Evolutionary conservation across 2,113 vertebrate species (phyloP).

Genomic region (Muntiacus muntjak): DNA sequence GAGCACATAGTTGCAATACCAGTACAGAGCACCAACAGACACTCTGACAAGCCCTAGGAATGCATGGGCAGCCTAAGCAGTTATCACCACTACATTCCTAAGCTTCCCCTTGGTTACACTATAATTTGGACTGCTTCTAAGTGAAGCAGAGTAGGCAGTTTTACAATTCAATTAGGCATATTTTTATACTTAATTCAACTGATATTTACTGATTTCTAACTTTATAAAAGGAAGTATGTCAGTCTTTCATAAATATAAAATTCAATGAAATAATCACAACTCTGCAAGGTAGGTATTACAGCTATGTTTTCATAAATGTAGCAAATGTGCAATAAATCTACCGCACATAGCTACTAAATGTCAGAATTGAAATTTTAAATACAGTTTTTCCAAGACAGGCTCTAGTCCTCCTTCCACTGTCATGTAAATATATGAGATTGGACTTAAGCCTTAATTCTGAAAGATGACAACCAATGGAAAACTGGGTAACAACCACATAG

Average conservation of each 20-base stretch:
- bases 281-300: neutral
- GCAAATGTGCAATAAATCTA: neutral
- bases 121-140: neutral
- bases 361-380: neutral
- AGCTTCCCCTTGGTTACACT: neutral
- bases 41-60: neutral
- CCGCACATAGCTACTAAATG: neutral
- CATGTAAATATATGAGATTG: neutral
- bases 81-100: conserved; percentile 10
- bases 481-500: neutral
- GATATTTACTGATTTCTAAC: neutral
- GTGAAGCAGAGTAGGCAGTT: neutral
- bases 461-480: neutral
- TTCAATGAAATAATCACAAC: neutral
- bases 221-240: neutral
- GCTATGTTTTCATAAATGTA: neutral
- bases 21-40: neutral
- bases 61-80: neutral
- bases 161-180: neutral
- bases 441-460: neutral
- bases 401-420: neutral
- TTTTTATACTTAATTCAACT: neutral
- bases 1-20: neutral
- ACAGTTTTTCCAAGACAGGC: neutral
- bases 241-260: neutral